Conservation (phyloP, 2,113 vertebrate genomes). For the Phoenicopterus ruber region DNA sequence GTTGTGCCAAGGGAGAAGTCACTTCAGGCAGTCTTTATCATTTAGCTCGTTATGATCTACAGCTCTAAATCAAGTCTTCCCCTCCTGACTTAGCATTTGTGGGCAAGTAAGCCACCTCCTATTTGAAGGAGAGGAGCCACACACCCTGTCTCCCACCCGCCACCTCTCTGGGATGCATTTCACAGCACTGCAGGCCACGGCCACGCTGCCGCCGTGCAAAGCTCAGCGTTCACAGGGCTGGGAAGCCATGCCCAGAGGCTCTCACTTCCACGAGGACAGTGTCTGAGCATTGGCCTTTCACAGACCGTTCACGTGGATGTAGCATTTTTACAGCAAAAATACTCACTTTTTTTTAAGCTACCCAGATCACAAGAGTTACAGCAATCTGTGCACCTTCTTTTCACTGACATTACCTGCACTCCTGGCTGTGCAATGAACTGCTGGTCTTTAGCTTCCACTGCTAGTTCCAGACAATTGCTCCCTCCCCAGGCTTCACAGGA, state of each 20-base stretch:
- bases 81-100: background rate
- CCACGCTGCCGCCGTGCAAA: fast-evolving
- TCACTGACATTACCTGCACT: conserved; percentile 83
- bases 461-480: conserved; percentile 88
- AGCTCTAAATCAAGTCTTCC: background rate
- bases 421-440: conserved; percentile 91
- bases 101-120: background rate
- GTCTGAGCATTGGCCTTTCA: background rate
- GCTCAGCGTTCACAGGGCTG: background rate
- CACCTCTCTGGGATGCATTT: background rate
- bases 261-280: background rate
- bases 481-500: conserved; percentile 88
- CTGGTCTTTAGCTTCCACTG: conserved; percentile 89
- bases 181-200: background rate
- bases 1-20: background rate
- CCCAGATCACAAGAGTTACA: background rate
- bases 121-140: background rate
- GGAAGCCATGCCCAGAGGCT: background rate
- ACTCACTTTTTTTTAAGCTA: background rate
- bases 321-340: background rate
- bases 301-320: fast-evolving
- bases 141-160: too few species aligned
- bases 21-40: background rate
- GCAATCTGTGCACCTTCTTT: background rate
- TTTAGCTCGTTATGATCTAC: background rate